Evolutionary conservation across 2,888 invertebrate species (phyloP).

Genomic region (Melinaea marsaeus): DNA sequence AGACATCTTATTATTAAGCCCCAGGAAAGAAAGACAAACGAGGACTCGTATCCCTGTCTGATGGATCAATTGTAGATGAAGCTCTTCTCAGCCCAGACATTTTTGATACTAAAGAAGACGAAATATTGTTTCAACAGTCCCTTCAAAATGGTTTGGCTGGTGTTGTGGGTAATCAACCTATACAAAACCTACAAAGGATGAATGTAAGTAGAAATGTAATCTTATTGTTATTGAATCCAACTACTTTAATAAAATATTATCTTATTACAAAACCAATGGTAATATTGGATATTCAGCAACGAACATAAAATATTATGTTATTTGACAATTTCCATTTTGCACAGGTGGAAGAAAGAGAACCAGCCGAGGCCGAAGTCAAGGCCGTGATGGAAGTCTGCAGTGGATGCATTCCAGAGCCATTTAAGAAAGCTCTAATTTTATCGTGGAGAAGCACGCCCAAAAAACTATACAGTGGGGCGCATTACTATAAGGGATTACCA

Average conservation of each 20-base stretch:
- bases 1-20: conserved; percentile 29
- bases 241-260: too few relatives aligned
- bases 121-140: conserved; percentile 72
- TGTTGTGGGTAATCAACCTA: conserved; percentile 81
- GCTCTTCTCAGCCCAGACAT: conserved; percentile 68
- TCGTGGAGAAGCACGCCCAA: conserved; percentile 86
- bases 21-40: conserved; percentile 80
- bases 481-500: conserved; percentile 81
- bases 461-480: conserved; percentile 84
- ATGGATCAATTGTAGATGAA: conserved; percentile 84
- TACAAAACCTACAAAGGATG: conserved; percentile 80
- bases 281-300: too few relatives aligned
- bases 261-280: too few relatives aligned
- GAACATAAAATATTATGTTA: too few relatives aligned
- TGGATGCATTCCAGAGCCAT: conserved; percentile 86
- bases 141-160: conserved; percentile 82
- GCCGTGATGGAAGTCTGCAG: conserved; percentile 88
- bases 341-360: conserved; percentile 85
- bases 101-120: conserved; percentile 51
- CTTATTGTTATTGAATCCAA: too few relatives aligned
- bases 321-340: conserved; percentile 3
- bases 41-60: conserved; percentile 80
- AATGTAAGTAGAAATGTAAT: conserved; percentile 57
- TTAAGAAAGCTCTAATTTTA: conserved; percentile 86
- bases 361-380: conserved; percentile 89